A percentile compares a stretch with the other conserved stretches of the same genome.
Evolutionary conservation across 2,113 vertebrate genomes (phyloP).

Genomic region (Sinocyclocheilus anshuiensis): DNA sequence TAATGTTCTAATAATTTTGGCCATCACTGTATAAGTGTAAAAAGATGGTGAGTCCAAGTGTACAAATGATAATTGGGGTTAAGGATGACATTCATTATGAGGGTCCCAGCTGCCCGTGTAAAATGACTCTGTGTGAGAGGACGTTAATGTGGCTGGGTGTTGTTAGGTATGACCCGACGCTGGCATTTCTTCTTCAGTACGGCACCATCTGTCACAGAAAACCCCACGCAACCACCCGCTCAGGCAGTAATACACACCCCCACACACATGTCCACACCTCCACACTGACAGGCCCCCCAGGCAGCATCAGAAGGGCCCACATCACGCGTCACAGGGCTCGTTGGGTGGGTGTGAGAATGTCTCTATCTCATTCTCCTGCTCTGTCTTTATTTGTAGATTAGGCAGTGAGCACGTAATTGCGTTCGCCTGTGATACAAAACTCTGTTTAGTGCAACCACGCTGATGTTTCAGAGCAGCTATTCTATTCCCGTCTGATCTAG

Average conservation of each 20-base stretch:
- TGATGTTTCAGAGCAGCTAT: constrained; percentile 63
- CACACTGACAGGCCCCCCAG: constrained; percentile 46
- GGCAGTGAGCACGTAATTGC: constrained; percentile 3
- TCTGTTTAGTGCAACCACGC: constrained; percentile 40
- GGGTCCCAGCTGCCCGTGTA: constrained; percentile 28
- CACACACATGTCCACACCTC: constrained; percentile 50
- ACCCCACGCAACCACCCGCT: constrained; percentile 57
- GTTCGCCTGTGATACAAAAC: neutral
- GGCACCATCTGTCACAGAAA: constrained; percentile 56
- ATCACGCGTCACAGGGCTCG: constrained; percentile 40
- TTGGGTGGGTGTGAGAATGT: constrained; percentile 51
- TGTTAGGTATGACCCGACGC: constrained; percentile 34
- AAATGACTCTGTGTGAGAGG: constrained; percentile 36
- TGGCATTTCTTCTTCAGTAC: constrained; percentile 50
- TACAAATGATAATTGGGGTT: neutral
- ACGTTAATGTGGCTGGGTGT: constrained; percentile 38
- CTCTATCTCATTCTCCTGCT: constrained; percentile 23
- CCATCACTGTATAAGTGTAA: neutral
- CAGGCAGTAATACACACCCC: constrained; percentile 55
- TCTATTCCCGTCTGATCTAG: constrained; percentile 66
- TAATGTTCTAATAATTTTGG: too few relatives aligned
- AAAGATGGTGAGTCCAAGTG: neutral
- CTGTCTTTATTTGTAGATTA: constrained; percentile 3
- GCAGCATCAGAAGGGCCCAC: constrained; percentile 37
- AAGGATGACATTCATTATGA: constrained; percentile 26